These are phyloP conservation scores for Hirtodrosophila histrioides DNA, from an alignment of 2,888 invertebrate species.

Conservation along the genomic window DNA sequence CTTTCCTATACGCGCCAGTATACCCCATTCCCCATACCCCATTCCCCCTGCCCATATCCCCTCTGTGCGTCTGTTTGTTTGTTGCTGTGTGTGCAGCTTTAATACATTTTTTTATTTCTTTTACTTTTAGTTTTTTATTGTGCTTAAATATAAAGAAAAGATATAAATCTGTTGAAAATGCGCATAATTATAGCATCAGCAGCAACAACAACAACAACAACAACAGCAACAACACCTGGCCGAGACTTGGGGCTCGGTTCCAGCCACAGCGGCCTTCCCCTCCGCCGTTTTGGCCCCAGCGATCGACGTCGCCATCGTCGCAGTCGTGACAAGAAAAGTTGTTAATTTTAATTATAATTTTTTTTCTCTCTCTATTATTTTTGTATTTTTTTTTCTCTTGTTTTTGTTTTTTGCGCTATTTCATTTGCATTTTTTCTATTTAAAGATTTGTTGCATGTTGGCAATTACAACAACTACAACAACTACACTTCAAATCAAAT, in stretches of 20 bases:
- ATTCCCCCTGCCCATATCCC: background rate
- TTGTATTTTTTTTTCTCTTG: slow-evolving; percentile 16
- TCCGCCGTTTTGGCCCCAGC: background rate
- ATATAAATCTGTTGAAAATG: slow-evolving; percentile 79
- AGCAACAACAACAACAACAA: slow-evolving; percentile 23
- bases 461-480: slow-evolving; percentile 21
- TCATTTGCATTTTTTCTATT: slow-evolving; percentile 35
- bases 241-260: slow-evolving; percentile 30
- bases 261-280: slow-evolving; percentile 15
- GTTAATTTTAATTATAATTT: slow-evolving; percentile 77
- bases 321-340: slow-evolving; percentile 80
- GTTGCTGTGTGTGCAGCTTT: slow-evolving; percentile 21
- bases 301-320: slow-evolving; percentile 36
- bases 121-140: slow-evolving; percentile 58
- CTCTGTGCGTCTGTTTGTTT: slow-evolving; percentile 34
- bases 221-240: slow-evolving; percentile 55
- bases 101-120: slow-evolving; percentile 20
- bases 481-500: background rate
- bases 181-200: slow-evolving; percentile 60
- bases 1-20: slow-evolving; percentile 47
- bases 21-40: slow-evolving; percentile 21
- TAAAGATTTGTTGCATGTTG: slow-evolving; percentile 54
- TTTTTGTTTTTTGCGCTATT: slow-evolving; percentile 4
- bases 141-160: slow-evolving; percentile 62
- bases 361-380: slow-evolving; percentile 33